phyloP scores from a whole-genome alignment of 2,888 invertebrate genomes.

The Xestia xanthographa region DNA sequence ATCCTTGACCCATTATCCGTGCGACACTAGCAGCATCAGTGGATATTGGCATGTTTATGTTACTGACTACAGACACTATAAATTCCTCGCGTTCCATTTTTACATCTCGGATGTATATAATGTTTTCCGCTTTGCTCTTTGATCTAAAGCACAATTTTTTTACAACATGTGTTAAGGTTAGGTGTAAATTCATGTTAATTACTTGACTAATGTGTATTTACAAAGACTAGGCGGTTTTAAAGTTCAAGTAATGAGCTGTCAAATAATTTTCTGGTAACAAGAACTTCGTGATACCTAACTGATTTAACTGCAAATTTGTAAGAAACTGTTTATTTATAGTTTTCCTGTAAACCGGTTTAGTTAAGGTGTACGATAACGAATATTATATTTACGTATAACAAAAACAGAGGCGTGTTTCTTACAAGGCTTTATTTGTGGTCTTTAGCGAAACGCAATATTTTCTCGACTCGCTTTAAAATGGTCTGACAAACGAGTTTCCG shows the following conservation, averaged over 20 bases:
- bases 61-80: conserved; percentile 64
- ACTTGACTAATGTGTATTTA: conserved; percentile 34
- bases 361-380: conserved; percentile 14
- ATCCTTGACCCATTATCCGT: conserved; percentile 77
- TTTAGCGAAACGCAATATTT: conserved; percentile 52
- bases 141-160: conserved; percentile 39
- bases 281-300: conserved; percentile 24
- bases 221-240: conserved; percentile 15
- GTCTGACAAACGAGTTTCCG: conserved; percentile 62
- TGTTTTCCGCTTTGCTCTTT: conserved; percentile 53
- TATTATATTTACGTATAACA: conserved; percentile 26
- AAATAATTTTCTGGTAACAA: conserved; percentile 27
- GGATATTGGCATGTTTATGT: conserved; percentile 75
- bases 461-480: conserved; percentile 48
- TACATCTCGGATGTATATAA: conserved; percentile 39
- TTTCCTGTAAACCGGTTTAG: conserved; percentile 35
- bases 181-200: conserved; percentile 44
- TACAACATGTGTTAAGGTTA: conserved; percentile 19
- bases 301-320: conserved; percentile 44
- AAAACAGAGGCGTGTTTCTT: conserved; percentile 11
- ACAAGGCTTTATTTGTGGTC: background rate
- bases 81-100: conserved; percentile 65
- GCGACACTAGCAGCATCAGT: conserved; percentile 67
- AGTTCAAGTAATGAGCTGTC: conserved; percentile 38
- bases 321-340: conserved; percentile 37